Evolutionary conservation across 2,113 vertebrate species (phyloP), one percentile per base, ranked within the genome.

Genomic region (Heterotis niloticus): DNA sequence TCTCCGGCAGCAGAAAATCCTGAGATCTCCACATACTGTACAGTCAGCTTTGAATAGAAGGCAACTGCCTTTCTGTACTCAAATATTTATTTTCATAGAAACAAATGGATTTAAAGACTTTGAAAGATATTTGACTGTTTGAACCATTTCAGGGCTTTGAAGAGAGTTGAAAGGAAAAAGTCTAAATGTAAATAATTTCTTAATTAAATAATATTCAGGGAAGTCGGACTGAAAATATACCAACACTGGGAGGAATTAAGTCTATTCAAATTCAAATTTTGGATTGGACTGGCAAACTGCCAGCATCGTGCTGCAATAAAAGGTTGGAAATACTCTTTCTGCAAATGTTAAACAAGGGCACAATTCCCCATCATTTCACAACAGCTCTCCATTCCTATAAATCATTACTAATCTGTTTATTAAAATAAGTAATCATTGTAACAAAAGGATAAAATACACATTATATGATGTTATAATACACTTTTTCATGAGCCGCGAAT

Each of bases 401-500:
- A 74, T 74, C 71, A 74, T 57, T 51, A 26, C 71, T 74, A 74
- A 74, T 74, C 71, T 74, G 51, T 74, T 74, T 74, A 74, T 57
- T 74, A 74, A 74, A 74, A 74, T 74, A 74, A 74, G 52, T 74
- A 75, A 75, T 75, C 57, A 62, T 64, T 59, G 34, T 60, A 75
- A 62, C 74, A 60, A 75, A 75, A 64, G 74, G 74, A 62, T 62
- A 62, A 62, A 75, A 75, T 52, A 34, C 62, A 75, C 57, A 54
- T 74, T 74, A 74, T 74, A 74, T 74, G 56, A 74, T 57, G 71
- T 74, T 57, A 74, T 74, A 74, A 57, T 74, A 54, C 71, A 74
- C 51, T 57, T 74, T 44, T 74, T 74, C 57, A 74, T 57, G 26
- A 74, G 57, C 57, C 26, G 57, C 57, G 57, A 44, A 74, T 72